phyloP scores from a whole-genome alignment of 2,888 invertebrate species.

The Drosophila rellima region DNA sequence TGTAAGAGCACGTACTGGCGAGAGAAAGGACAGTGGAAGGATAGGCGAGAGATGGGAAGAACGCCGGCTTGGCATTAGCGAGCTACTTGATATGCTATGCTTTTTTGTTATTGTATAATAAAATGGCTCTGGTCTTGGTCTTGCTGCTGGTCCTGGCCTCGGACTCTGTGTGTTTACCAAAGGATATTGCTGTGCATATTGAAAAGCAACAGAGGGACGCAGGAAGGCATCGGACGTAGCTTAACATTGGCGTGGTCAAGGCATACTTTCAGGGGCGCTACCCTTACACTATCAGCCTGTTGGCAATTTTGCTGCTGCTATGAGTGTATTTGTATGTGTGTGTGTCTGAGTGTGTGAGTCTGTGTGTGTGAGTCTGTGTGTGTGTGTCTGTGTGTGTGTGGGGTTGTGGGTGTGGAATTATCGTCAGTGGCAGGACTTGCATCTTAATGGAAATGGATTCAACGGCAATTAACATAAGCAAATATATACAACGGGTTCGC shows the following conservation, averaged over 20 bases:
- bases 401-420: constrained; percentile 74
- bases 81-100: constrained; percentile 70
- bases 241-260: constrained; percentile 75
- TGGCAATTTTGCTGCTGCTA: constrained; percentile 65
- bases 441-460: constrained; percentile 84
- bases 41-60: constrained; percentile 1
- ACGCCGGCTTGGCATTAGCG: constrained; percentile 61
- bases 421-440: constrained; percentile 78
- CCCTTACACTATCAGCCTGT: constrained; percentile 40
- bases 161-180: constrained; percentile 72
- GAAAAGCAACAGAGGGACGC: constrained; percentile 74
- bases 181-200: constrained; percentile 82
- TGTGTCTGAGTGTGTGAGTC: constrained; percentile 39
- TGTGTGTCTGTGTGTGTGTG: constrained; percentile 36
- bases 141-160: background rate
- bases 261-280: constrained; percentile 60
- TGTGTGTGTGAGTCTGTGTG: constrained; percentile 65
- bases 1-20: constrained; percentile 83
- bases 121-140: constrained; percentile 53
- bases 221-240: constrained; percentile 50
- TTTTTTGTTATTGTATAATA: constrained; percentile 79
- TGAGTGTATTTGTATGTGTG: constrained; percentile 12
- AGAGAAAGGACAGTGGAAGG: constrained; percentile 1
- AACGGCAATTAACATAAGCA: constrained; percentile 85
- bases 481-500: constrained; percentile 80